Conservation (phyloP, 2,113 vertebrate species). For the Cephalopterus ornatus region DNA sequence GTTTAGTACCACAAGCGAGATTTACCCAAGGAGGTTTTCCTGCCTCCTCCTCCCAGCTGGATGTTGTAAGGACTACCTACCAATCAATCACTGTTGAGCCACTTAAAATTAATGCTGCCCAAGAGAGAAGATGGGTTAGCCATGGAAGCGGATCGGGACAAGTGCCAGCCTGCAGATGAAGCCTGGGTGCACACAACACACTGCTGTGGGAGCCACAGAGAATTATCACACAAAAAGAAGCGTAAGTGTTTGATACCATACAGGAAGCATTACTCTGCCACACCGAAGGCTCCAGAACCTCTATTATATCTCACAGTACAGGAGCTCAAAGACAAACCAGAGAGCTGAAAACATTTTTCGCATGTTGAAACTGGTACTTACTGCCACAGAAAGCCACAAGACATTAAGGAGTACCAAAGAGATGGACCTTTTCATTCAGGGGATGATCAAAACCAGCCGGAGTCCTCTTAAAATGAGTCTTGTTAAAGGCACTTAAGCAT, state of each 20-base stretch:
- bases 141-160: not conserved
- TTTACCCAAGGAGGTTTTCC: not conserved
- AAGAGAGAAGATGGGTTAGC: not conserved
- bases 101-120: not conserved
- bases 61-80: not conserved
- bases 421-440: not conserved
- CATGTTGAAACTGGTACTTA: not conserved
- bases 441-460: not conserved
- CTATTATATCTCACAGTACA: fast-evolving
- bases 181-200: not conserved
- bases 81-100: not conserved
- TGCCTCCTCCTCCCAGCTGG: not conserved
- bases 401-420: not conserved
- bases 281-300: not conserved
- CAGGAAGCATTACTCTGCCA: not conserved
- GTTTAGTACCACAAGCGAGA: not conserved
- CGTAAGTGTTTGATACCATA: not conserved
- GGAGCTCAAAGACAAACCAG: not conserved
- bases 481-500: not conserved
- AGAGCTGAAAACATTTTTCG: not conserved
- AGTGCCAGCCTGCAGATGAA: not conserved
- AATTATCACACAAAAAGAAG: not conserved
- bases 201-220: fast-evolving
- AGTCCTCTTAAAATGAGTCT: not conserved
- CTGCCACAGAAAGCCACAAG: not conserved